Evolutionary conservation across 2,888 invertebrate genomes (phyloP), one percentile per base, ranked within the genome.

Genomic region (Lycophotia porphyrea): DNA sequence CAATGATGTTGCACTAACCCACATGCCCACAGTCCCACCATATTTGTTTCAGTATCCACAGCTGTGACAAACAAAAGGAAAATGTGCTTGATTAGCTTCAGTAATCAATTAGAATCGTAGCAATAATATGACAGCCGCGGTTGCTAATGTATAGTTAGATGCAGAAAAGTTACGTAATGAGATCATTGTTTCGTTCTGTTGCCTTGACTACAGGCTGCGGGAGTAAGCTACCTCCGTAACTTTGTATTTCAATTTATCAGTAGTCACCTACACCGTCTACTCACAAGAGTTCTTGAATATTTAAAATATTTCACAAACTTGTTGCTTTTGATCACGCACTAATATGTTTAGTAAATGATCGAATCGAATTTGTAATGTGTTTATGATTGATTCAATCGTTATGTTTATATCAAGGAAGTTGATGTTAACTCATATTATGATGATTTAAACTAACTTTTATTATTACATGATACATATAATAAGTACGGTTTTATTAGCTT

Each of bases 341-440:
- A 86, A 80, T 80, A 78, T 77, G 66, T 84, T 80, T 84, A 71
- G 68, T 77, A 74, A 78, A 85, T 84, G 78, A 84, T 84, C 83
- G 84, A 86, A 83, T 87, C 86, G 80, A 84, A 85, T 85, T 85
- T 77, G 69, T 87, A 85, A 88, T 87, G 84, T 89, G 86, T 91
- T 89, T 89, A 88, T 87, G 87, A 89, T 88, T 87, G 84, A 87
- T 87, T 85, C 87, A 88, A 86, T 90, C 86, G 81, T 87, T 86
- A 87, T 87, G 88, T 88, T 88, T 89, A 88, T 89, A 86, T 89
- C 87, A 78, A 87, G 88, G 88, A 91, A 91, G 86, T 86, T 76
- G 72, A 60, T 78, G 78, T 87, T 84, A 72, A 80, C 58, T 81
- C 73, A 70, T 84, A 80, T 86, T 81, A 81, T 75, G 78, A 75